phyloP scores from a whole-genome alignment of 2,113 vertebrate species.

The Heliornis fulica region DNA sequence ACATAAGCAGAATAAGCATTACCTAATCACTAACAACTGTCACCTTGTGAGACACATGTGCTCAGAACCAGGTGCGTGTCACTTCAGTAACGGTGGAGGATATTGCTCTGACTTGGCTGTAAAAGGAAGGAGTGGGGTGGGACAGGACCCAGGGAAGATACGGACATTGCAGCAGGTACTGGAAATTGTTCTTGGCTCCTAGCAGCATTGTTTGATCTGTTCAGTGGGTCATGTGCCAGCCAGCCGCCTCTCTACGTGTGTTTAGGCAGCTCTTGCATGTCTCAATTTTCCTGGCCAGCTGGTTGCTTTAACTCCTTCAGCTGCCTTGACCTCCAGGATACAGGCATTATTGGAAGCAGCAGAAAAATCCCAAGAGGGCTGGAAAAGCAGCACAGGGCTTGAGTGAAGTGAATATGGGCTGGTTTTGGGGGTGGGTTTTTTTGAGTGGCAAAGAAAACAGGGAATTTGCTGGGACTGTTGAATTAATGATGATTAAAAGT shows the following conservation, averaged over 20 bases:
- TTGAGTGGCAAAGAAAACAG: neutral
- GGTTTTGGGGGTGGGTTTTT: no score
- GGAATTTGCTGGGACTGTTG: neutral
- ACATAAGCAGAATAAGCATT: neutral
- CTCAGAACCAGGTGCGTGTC: constrained; percentile 12
- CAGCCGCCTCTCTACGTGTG: constrained; percentile 40
- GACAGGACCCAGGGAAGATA: neutral
- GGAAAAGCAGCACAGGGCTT: neutral
- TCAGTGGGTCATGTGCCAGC: constrained; percentile 50
- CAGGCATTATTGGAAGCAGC: neutral
- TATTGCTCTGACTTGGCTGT: neutral
- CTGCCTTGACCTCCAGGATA: neutral
- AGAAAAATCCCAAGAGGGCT: neutral
- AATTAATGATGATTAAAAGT: neutral
- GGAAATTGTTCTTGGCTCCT: constrained; percentile 50
- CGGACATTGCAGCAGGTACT: constrained; percentile 2
- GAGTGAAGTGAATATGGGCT: neutral
- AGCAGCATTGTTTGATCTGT: constrained; percentile 49
- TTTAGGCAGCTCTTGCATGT: constrained; percentile 35
- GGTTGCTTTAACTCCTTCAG: constrained; percentile 41
- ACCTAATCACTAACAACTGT: neutral
- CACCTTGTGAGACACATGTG: constrained; percentile 30
- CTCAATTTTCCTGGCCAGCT: constrained; percentile 25
- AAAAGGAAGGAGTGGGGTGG: neutral
- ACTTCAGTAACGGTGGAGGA: neutral